These are phyloP conservation scores for Pimephales promelas DNA, from an alignment of 2,113 vertebrate species.

Conservation along the genomic window DNA sequence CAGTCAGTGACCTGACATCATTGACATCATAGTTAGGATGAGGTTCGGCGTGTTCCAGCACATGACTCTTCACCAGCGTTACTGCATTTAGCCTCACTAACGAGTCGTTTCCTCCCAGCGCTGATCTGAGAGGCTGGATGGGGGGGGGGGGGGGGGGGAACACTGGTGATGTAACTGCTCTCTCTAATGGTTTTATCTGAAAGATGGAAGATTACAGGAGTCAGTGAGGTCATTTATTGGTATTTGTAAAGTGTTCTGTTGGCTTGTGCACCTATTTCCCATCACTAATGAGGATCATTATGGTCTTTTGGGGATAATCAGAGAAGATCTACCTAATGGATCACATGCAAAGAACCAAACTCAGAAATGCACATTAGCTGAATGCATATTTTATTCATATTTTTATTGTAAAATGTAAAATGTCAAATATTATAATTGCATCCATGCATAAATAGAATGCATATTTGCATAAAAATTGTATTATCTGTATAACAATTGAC, in stretches of 20 bases:
- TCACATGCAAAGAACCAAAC: not conserved
- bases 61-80: conserved; percentile 8
- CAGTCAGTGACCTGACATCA: not conserved
- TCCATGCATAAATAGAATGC: not conserved
- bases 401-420: not conserved
- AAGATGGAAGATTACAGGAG: not conserved
- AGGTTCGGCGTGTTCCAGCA: conserved; percentile 20
- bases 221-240: not conserved
- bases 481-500: not conserved
- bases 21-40: not conserved
- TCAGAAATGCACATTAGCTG: not conserved
- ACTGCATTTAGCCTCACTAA: conserved; percentile 38
- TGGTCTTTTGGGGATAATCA: conserved; percentile 6
- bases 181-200: conserved; percentile 6
- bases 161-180: not conserved
- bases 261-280: not conserved
- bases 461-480: not conserved
- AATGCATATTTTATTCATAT: too few species aligned
- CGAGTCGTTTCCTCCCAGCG: conserved; percentile 23
- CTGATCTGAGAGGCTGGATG: not conserved
- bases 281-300: conserved; percentile 32
- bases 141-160: not conserved
- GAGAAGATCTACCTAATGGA: not conserved
- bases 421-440: not conserved
- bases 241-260: not conserved